Evolutionary conservation across 2,888 invertebrate genomes (phyloP).

Genomic region (Xestobium rufovillosum): DNA sequence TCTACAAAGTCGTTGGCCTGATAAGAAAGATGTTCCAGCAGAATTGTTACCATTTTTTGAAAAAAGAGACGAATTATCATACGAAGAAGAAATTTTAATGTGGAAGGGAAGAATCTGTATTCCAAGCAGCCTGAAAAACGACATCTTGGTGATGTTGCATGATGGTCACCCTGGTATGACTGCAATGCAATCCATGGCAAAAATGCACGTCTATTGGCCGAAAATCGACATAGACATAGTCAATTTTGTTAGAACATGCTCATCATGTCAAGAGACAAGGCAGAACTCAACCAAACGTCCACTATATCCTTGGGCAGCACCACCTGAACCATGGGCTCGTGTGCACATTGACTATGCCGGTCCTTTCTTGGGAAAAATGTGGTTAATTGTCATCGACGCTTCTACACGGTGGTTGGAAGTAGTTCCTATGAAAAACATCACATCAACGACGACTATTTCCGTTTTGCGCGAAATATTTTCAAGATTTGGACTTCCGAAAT

Average conservation of each 20-base stretch:
- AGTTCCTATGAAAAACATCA: conserved; percentile 16
- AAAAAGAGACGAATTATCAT: conserved; percentile 21
- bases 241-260: conserved; percentile 12
- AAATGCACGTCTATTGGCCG: conserved; percentile 24
- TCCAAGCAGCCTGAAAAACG: conserved; percentile 6
- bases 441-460: conserved; percentile 19
- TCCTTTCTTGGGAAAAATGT: conserved; percentile 27
- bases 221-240: conserved; percentile 18
- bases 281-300: conserved; percentile 14
- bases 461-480: conserved; percentile 19
- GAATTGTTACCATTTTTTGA: conserved; percentile 18
- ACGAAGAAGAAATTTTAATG: conserved; percentile 17
- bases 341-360: conserved; percentile 20
- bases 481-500: conserved; percentile 26
- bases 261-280: conserved; percentile 17
- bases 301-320: conserved; percentile 17
- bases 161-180: conserved; percentile 20
- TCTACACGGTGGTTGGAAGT: conserved; percentile 16
- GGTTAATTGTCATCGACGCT: conserved; percentile 18
- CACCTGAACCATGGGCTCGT: conserved; percentile 20
- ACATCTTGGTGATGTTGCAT: conserved; percentile 15
- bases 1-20: conserved; percentile 12
- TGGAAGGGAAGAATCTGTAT: conserved; percentile 17
- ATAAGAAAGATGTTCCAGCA: conserved; percentile 6
- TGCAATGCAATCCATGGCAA: conserved; percentile 21